Conservation (phyloP, 2,888 invertebrate genomes). For the Troilus luridus region DNA sequence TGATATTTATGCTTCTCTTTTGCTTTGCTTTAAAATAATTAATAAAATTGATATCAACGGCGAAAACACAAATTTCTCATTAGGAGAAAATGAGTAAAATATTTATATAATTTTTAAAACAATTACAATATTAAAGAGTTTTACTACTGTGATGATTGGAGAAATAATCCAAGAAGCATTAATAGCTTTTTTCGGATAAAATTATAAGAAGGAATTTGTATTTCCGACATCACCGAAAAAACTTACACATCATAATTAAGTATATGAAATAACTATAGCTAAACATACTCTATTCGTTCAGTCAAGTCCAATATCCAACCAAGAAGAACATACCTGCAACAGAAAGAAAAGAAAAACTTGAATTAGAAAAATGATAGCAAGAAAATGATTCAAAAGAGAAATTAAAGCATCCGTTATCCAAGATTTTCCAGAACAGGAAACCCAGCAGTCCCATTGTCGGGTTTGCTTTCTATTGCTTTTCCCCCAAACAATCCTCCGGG, state of each 20-base stretch:
- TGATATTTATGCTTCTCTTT: no score
- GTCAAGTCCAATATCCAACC: conserved; percentile 32
- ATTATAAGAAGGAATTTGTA: no score
- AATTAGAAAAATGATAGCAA: conserved; percentile 9
- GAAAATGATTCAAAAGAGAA: conserved; percentile 31
- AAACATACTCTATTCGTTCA: conserved; percentile 24
- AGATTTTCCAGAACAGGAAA: conserved; percentile 3
- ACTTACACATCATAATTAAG: no score
- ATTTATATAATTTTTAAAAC: no score
- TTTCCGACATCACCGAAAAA: neutral
- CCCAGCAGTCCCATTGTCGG: neutral
- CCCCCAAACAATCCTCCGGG: neutral
- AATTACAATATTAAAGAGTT: no score
- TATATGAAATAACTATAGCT: neutral
- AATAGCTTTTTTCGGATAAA: no score
- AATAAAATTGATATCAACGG: no score
- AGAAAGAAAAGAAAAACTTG: neutral
- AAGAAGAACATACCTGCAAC: conserved; percentile 11
- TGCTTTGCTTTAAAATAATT: no score
- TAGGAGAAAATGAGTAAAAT: no score
- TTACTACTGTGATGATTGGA: no score
- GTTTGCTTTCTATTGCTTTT: conserved; percentile 25
- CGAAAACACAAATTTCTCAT: no score
- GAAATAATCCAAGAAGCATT: no score
- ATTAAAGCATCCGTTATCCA: conserved; percentile 36